Evolutionary conservation across 2,888 invertebrate genomes (phyloP), one percentile per base, ranked within the genome.

Genomic region (Lycia hirtaria): DNA sequence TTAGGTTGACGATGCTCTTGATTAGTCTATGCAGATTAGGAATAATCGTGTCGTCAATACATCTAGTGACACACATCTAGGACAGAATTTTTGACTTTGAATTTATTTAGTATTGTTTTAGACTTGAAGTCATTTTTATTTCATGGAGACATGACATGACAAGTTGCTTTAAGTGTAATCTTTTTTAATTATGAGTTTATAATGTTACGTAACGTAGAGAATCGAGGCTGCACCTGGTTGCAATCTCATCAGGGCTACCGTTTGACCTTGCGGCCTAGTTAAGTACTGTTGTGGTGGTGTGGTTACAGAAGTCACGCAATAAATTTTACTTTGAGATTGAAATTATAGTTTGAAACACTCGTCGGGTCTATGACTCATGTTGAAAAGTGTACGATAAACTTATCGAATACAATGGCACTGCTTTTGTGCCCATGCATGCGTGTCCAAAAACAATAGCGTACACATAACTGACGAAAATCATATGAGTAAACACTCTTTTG

Each of bases 281-380:
- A 47, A 51, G 37, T 32, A 32, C 37, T 50, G 41, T 49, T 41
- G 35, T 49, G 17, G 35, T 41, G 9, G 4, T 26, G 51, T 51
- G 56, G 51, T 51, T 51, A 51, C 28, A 12, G 17, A 26, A 14
- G 33, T 56, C 52, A 56, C 51, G 51, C 51, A 35, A 40, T 32
- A 10, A 37, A 26, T 28, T 26, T 3, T 10, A 24, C 24, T 5
- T 3, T 24, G n/a, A n/a, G n/a, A n/a, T 24, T 5, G 24, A 24
- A 24, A 9, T 24, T 9, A 9, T 24, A 9, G 24, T 7, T 24
- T 24, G 24, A 20, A 20, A 20, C 9, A 35, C 6, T 38, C 7
- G 7, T 38, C 7, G 38, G 7, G 2, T 6, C 12, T 14, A 22
- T 38, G 38, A 20, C n/a, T 38, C 17, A 35, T 17, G 12, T 22